Base-by-base conservation (phyloP, 1,140 invertebrate genomes). In the Parasteatoda tepidariorum region DNA sequence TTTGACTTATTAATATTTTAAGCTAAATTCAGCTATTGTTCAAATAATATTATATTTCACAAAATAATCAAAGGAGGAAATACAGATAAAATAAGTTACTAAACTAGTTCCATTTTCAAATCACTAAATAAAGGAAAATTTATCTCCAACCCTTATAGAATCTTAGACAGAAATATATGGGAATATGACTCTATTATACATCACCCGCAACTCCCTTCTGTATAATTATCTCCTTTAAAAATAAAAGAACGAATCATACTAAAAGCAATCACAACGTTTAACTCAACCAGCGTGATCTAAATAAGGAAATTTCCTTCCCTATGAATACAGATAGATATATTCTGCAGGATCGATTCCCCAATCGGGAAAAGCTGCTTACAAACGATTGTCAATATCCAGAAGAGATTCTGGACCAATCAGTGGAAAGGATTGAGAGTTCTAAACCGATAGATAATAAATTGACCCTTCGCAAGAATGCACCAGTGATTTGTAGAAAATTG, bases 401-500 rank as follows among this genome's bases (percentile, higher is more conserved):
- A 57, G 48, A 71, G 48, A 71, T 54, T 71, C 68, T 38, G 55
- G 28, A 26, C 18, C 48, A 55, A 57, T 22, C 15, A 31, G 7
- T 48, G 48, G 41, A 71, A 71, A 71, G 68, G 68, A 71, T 71
- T 34, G 68, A 28, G 41, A 48, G 22, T n/a, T 31, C 28, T 24
- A 71, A 26, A 55, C 18, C 22, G 28, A 71, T 55, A 48, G 68
- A 31, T 71, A 71, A 55, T 71, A 71, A 71, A 71, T 71, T 31
- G 68, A 13, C 18, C 5, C 7, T 5, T 13, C 28, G 18, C 9
- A 48, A 18, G 18, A 30, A 9, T n/a, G 38, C 68, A 26, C 13
- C 28, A 55, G 26, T 71, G 26, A 48, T 71, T 57, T 28, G 68
- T 55, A 54, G 38, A 13, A 48, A 18, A 48, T 48, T 48, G 38